Evolutionary conservation across 1,140 invertebrate species (phyloP).

Genomic region (Panulirus ornatus): DNA sequence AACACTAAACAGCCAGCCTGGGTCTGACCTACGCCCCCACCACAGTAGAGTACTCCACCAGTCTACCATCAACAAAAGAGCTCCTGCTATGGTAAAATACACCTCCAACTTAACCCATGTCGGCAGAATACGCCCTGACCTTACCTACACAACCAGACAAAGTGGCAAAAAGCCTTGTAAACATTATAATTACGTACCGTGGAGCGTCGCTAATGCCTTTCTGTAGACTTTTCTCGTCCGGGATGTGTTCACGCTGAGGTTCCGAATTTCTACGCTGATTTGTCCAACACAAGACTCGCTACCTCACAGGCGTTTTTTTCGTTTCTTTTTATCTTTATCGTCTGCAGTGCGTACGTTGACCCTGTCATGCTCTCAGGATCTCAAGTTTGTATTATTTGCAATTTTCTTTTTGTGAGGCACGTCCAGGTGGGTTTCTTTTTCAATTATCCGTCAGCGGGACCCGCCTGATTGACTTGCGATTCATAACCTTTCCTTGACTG

Average conservation of each 20-base stretch:
- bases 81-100: too few species aligned
- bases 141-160: neutral
- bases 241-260: neutral
- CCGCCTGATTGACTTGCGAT: constrained; percentile 2
- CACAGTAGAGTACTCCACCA: too few species aligned
- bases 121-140: too few species aligned
- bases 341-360: neutral
- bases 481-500: too few species aligned
- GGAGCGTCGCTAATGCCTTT: constrained; percentile 15
- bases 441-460: neutral
- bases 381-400: constrained; percentile 18
- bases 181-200: constrained; percentile 19
- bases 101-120: too few species aligned
- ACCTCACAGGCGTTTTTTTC: neutral
- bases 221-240: neutral
- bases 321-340: neutral
- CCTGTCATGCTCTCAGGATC: neutral
- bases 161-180: constrained; percentile 1
- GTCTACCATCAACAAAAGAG: too few species aligned
- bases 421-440: neutral
- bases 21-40: too few species aligned
- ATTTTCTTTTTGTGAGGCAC: neutral
- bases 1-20: too few species aligned
- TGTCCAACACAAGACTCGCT: neutral
- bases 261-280: neutral